Percentiles rank a stretch among this genome's conserved stretches.
Evolutionary conservation across 2,113 vertebrate species (phyloP).

Genomic region (Formicarius rufipectus): DNA sequence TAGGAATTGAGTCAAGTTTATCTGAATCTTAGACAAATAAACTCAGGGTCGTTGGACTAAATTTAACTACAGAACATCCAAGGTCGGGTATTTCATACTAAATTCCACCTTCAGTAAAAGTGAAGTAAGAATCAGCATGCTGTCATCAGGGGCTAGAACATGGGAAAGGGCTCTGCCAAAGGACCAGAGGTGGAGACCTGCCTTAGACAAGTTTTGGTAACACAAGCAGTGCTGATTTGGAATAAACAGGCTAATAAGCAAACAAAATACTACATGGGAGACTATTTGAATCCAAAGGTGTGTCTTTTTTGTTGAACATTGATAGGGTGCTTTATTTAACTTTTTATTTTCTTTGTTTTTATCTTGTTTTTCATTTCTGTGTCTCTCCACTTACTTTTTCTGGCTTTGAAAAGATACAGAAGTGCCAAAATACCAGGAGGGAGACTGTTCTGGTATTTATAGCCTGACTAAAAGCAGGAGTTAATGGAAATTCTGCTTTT

Average conservation of each 20-base stretch:
- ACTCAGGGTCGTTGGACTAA: neutral
- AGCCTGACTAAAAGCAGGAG: slow-evolving; percentile 49
- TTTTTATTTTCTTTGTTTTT: neutral
- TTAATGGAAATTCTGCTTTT: slow-evolving; percentile 61
- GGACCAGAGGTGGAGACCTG: neutral
- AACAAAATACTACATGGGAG: neutral
- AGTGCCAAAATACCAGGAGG: slow-evolving; percentile 64
- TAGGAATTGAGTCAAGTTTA: neutral
- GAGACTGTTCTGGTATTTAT: slow-evolving; percentile 65
- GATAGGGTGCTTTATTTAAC: neutral
- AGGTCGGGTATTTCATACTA: neutral
- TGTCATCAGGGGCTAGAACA: neutral
- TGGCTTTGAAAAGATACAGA: slow-evolving; percentile 51
- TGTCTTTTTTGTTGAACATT: neutral
- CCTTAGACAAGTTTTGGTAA: neutral
- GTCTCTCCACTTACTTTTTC: slow-evolving; percentile 56
- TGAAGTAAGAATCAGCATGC: neutral
- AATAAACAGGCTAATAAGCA: neutral
- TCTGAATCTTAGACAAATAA: neutral
- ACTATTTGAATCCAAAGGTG: neutral
- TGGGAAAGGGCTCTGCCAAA: neutral
- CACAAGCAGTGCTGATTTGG: neutral
- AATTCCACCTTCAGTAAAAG: neutral
- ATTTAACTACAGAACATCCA: neutral
- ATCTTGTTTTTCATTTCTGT: slow-evolving; percentile 26